Percentiles rank a stretch among this genome's conserved stretches.
Conservation (phyloP, 2,113 vertebrate genomes). For the Mola mola region DNA sequence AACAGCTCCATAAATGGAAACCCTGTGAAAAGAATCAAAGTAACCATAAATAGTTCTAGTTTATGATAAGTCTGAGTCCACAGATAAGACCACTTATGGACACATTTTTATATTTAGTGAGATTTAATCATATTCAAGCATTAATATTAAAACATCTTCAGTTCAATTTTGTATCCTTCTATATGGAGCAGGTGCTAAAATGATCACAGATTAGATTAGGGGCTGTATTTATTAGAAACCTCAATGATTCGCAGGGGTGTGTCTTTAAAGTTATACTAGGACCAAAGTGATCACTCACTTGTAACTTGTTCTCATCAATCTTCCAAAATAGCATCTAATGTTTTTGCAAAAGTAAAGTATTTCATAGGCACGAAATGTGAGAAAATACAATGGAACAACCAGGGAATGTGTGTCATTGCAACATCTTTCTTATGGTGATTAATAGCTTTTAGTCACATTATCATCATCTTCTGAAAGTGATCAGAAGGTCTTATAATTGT, state of each 20-base stretch:
- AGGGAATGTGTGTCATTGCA: too few species aligned
- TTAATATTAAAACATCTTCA: not conserved
- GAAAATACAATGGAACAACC: too few species aligned
- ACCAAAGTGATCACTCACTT: too few species aligned
- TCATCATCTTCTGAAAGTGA: too few species aligned
- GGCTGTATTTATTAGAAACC: not conserved
- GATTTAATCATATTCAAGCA: not conserved
- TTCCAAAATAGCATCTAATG: too few species aligned
- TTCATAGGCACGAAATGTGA: too few species aligned
- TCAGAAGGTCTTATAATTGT: too few species aligned
- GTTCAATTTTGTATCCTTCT: not conserved
- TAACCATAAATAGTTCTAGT: not conserved
- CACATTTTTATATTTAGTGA: not conserved
- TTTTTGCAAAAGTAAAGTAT: too few species aligned
- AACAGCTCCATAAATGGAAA: not conserved
- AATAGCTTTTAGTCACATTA: too few species aligned
- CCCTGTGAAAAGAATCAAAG: not conserved
- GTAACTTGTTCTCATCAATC: too few species aligned
- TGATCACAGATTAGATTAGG: conserved; percentile 17
- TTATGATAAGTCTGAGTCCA: too few species aligned
- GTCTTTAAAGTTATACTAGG: not conserved
- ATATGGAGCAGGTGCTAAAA: conserved; percentile 1
- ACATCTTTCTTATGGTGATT: too few species aligned
- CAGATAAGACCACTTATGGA: not conserved
- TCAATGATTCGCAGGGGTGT: not conserved